phyloP scores from a whole-genome alignment of 2,888 invertebrate genomes.

The Yponomeuta plumbellus region DNA sequence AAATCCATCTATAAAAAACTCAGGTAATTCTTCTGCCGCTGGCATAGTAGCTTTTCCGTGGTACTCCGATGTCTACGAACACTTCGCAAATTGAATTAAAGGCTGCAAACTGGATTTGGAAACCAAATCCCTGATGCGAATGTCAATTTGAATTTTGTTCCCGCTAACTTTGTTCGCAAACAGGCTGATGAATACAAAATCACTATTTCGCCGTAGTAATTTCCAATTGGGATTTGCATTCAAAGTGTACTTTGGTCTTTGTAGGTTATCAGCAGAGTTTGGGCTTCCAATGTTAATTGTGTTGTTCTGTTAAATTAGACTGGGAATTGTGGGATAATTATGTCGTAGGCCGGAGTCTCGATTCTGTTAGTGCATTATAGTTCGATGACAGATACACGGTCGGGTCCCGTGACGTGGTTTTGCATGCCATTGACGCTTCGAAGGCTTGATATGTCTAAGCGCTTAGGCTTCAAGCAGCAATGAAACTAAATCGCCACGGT shows the following conservation, averaged over 20 bases:
- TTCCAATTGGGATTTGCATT: background rate
- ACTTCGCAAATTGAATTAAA: background rate
- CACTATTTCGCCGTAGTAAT: background rate
- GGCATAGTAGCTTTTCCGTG: background rate
- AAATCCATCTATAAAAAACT: too few species aligned
- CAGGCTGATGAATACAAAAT: constrained; percentile 4
- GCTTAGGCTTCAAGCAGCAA: too few species aligned
- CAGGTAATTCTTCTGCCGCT: background rate
- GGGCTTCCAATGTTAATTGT: background rate
- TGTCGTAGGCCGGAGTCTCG: too few species aligned
- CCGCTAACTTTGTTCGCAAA: constrained; percentile 4
- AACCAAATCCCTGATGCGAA: constrained; percentile 4
- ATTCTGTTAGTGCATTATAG: too few species aligned
- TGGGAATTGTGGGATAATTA: background rate
- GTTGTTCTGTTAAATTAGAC: background rate
- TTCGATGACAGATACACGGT: too few species aligned
- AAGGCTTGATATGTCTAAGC: too few species aligned
- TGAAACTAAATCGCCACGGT: too few species aligned
- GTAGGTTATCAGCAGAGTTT: background rate
- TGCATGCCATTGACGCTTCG: too few species aligned
- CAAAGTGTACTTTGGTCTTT: background rate
- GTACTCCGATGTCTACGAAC: background rate
- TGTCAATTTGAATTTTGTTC: background rate
- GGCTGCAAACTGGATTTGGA: background rate
- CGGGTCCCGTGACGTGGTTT: too few species aligned